These are phyloP conservation scores for Papilio demoleus DNA, from an alignment of 2,888 invertebrate genomes.

Conservation along the genomic window DNA sequence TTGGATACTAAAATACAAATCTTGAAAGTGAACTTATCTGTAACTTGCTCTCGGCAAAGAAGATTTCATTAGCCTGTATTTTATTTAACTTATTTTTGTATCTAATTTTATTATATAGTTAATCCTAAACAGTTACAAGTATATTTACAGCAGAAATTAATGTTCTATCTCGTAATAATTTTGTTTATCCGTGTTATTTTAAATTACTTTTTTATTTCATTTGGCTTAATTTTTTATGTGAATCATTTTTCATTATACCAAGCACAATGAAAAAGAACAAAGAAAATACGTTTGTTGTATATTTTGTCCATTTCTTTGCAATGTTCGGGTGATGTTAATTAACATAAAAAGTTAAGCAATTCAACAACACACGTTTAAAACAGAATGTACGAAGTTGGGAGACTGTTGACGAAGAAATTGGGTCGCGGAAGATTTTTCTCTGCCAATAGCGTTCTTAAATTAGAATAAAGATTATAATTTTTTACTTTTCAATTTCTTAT, in stretches of 20 bases:
- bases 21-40: neutral
- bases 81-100: neutral
- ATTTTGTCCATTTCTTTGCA: conserved; percentile 33
- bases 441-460: neutral
- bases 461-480: conserved; percentile 1
- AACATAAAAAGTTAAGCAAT: conserved; percentile 40
- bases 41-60: neutral
- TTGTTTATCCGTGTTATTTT: neutral
- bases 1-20: neutral
- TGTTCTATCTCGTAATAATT: neutral
- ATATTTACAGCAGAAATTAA: neutral
- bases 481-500: neutral
- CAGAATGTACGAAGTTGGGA: conserved; percentile 23
- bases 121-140: neutral
- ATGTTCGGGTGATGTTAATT: conserved; percentile 29
- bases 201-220: neutral
- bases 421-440: neutral
- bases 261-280: neutral
- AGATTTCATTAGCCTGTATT: neutral
- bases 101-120: neutral
- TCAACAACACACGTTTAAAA: conserved; percentile 35
- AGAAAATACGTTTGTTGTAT: conserved; percentile 1
- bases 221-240: neutral
- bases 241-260: neutral
- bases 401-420: conserved; percentile 22